phyloP scores from a whole-genome alignment of 2,888 invertebrate species.

The Tetropium fuscum region DNA sequence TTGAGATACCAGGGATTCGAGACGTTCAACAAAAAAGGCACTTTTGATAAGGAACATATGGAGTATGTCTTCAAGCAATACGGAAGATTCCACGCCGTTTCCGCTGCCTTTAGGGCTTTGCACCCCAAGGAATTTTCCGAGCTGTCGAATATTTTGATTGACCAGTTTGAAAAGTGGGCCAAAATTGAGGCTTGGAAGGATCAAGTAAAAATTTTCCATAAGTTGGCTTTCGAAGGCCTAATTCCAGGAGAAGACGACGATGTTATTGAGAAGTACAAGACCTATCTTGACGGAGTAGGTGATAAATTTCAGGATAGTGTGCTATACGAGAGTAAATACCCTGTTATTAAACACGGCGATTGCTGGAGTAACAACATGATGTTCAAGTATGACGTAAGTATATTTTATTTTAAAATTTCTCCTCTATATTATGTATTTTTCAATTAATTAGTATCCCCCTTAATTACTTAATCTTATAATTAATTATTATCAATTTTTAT shows the following conservation, averaged over 20 bases:
- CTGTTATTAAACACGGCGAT: slow-evolving; percentile 12
- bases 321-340: neutral
- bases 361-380: slow-evolving; percentile 20
- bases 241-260: slow-evolving; percentile 4
- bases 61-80: slow-evolving; percentile 39
- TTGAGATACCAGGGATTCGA: slow-evolving; percentile 28
- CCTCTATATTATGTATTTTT: neutral
- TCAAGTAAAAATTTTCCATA: neutral
- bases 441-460: too few relatives aligned
- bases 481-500: neutral
- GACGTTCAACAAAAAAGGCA: slow-evolving; percentile 21
- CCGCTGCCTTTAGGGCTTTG: slow-evolving; percentile 39
- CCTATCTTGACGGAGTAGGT: neutral
- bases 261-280: slow-evolving; percentile 2
- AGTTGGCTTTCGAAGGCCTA: neutral
- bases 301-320: neutral
- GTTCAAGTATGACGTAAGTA: slow-evolving; percentile 24
- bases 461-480: too few relatives aligned
- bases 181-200: neutral
- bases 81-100: slow-evolving; percentile 46
- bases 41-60: slow-evolving; percentile 40
- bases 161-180: neutral
- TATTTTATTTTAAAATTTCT: neutral
- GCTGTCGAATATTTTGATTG: neutral
- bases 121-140: slow-evolving; percentile 33